A percentile compares a stretch with the other conserved stretches of the same genome.
phyloP scores from a whole-genome alignment of 1,140 invertebrate genomes.

The Rhyzopertha dominica region DNA sequence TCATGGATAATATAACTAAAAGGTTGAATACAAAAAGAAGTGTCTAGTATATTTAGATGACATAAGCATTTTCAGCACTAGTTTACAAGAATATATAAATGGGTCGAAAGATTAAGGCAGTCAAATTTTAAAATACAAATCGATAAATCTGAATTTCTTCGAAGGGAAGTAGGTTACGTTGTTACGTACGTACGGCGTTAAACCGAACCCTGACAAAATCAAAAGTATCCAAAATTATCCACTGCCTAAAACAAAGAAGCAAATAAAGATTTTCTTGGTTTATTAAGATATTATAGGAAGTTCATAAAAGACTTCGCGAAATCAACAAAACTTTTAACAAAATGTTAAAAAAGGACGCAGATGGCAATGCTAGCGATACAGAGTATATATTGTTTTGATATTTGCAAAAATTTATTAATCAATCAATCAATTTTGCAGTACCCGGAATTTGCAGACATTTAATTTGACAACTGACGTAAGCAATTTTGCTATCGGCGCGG shows the following conservation, averaged over 20 bases:
- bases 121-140: constrained; percentile 28
- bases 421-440: constrained; percentile 27
- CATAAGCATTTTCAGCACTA: constrained; percentile 26
- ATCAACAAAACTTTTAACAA: constrained; percentile 18
- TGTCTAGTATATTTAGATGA: constrained; percentile 33
- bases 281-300: constrained; percentile 19
- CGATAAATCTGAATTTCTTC: constrained; percentile 35
- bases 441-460: constrained; percentile 34
- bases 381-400: constrained; percentile 16
- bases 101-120: constrained; percentile 12
- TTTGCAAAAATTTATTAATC: constrained; percentile 19
- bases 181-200: constrained; percentile 23
- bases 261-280: constrained; percentile 23
- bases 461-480: constrained; percentile 35
- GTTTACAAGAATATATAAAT: constrained; percentile 16
- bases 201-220: constrained; percentile 25
- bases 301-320: constrained; percentile 20
- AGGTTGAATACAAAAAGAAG: no score
- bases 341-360: constrained; percentile 23
- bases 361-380: constrained; percentile 7
- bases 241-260: constrained; percentile 21
- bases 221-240: constrained; percentile 24
- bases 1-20: no score
- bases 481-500: constrained; percentile 26
- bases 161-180: constrained; percentile 40